Evolutionary conservation across 2,888 invertebrate species (phyloP).

Genomic region (Deilephila porcellus): DNA sequence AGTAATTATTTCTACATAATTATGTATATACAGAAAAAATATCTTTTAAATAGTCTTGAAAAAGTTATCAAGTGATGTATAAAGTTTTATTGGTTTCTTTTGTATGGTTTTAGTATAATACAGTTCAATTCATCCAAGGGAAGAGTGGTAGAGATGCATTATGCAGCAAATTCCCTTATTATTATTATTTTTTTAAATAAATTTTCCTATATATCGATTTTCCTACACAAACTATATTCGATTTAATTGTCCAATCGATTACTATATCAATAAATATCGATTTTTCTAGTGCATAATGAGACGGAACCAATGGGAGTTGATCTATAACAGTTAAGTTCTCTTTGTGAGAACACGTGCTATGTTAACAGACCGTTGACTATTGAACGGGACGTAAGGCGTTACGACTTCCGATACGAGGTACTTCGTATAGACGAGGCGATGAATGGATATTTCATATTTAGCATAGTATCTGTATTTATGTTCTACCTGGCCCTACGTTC

Average conservation of each 20-base stretch:
- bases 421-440: neutral
- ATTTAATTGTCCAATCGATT: neutral
- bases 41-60: too few relatives aligned
- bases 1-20: neutral
- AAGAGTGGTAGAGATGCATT: too few relatives aligned
- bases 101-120: too few relatives aligned
- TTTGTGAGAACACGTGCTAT: conserved; percentile 63
- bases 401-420: conserved; percentile 44
- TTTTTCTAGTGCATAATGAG: neutral
- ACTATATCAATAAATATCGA: neutral
- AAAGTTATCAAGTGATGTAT: too few relatives aligned
- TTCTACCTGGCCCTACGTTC: too few relatives aligned
- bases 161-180: too few relatives aligned
- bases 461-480: neutral
- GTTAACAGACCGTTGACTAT: conserved; percentile 54
- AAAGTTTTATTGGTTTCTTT: too few relatives aligned
- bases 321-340: conserved; percentile 57
- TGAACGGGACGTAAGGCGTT: conserved; percentile 57
- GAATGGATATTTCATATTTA: neutral
- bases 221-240: too few relatives aligned
- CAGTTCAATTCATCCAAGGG: too few relatives aligned
- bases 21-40: too few relatives aligned
- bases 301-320: conserved; percentile 50
- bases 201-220: too few relatives aligned
- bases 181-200: too few relatives aligned